phyloP scores from a whole-genome alignment of 1,140 invertebrate genomes.

The Lepidostoma basale region DNA sequence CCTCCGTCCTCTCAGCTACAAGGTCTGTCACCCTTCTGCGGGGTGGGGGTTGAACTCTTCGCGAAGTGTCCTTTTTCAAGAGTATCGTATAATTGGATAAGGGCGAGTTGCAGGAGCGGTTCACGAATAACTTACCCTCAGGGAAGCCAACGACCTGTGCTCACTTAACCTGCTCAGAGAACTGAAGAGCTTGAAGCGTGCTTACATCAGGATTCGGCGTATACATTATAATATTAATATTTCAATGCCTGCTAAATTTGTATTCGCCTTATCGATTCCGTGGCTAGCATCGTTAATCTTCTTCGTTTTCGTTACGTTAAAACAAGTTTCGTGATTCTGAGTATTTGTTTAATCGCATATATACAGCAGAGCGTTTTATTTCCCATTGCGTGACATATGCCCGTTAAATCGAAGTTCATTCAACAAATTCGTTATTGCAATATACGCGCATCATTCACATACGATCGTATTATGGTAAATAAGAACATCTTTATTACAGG shows the following conservation, averaged over 20 bases:
- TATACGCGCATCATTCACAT: conserved; percentile 3
- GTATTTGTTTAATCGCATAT: too few relatives aligned
- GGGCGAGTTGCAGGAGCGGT: conserved; percentile 5
- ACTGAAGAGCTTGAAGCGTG: conserved; percentile 13
- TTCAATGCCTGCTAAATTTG: neutral
- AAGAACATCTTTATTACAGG: neutral
- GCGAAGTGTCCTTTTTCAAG: conserved; percentile 21
- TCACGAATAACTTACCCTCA: conserved; percentile 14
- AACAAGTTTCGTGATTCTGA: too few relatives aligned
- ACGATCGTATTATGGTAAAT: conserved; percentile 6
- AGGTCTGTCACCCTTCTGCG: neutral
- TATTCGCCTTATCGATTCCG: too few relatives aligned
- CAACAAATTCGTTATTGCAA: neutral
- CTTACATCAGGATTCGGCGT: neutral
- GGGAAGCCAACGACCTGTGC: conserved; percentile 21
- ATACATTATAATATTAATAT: conserved; percentile 2
- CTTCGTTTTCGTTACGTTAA: neutral
- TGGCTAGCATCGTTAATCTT: too few relatives aligned
- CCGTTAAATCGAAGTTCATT: conserved; percentile 9
- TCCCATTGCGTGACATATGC: neutral
- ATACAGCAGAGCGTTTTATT: too few relatives aligned
- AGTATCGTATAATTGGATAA: conserved; percentile 30
- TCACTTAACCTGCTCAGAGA: conserved; percentile 16
- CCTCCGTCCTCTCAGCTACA: too few relatives aligned
- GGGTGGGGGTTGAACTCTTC: neutral